Conservation (phyloP, 2,888 invertebrate genomes). For the Zelleria hepariella region DNA sequence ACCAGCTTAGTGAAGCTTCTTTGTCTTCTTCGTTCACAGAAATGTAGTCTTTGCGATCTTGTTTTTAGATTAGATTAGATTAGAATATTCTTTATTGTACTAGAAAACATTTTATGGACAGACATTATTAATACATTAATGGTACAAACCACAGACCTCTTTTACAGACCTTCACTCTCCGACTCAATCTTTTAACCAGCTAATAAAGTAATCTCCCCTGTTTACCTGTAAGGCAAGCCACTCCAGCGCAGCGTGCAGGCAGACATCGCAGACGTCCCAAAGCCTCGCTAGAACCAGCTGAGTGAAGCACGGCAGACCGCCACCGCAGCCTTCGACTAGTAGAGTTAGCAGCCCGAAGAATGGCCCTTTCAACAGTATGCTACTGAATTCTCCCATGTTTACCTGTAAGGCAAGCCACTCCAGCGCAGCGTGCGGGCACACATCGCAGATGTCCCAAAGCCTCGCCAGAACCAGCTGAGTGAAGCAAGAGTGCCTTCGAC, state of each 20-base stretch:
- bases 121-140: no score
- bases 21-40: no score
- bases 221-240: conserved; percentile 89
- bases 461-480: conserved; percentile 89
- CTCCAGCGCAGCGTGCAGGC: conserved; percentile 92
- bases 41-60: no score
- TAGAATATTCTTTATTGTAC: no score
- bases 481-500: conserved; percentile 93
- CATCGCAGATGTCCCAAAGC: conserved; percentile 92
- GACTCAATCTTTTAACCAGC: no score
- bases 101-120: no score
- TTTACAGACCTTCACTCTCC: no score
- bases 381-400: no score
- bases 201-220: no score
- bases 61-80: no score
- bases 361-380: no score
- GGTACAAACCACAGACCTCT: no score
- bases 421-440: conserved; percentile 90
- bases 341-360: conserved; percentile 93
- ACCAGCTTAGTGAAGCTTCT: conserved; percentile 93
- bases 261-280: conserved; percentile 92
- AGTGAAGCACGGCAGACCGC: conserved; percentile 87
- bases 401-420: conserved; percentile 92
- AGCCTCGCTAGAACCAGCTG: conserved; percentile 89
- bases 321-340: conserved; percentile 85